phyloP scores from a whole-genome alignment of 2,113 vertebrate genomes.

The Bufo gargarizans region DNA sequence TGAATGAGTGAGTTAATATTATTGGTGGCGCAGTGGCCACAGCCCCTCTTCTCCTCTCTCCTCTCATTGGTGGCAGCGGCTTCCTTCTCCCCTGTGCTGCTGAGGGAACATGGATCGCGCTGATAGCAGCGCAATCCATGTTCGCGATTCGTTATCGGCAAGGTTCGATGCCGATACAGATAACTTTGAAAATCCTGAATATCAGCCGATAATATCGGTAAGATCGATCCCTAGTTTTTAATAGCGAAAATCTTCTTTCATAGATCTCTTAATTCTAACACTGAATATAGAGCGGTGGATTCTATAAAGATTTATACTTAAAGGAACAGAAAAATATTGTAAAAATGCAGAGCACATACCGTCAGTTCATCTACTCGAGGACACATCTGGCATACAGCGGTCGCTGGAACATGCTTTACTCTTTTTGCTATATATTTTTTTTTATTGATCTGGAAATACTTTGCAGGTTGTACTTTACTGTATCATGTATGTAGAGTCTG shows the following conservation, averaged over 20 bases:
- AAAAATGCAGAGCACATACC: not conserved
- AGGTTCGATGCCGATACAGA: no score
- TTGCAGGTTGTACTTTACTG: slow-evolving; percentile 39
- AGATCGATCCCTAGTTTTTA: no score
- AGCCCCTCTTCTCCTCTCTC: no score
- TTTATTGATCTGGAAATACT: not conserved
- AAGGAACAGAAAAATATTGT: not conserved
- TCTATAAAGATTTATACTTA: not conserved
- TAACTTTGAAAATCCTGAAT: no score
- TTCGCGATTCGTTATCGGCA: no score
- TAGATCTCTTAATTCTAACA: not conserved
- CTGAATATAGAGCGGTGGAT: not conserved
- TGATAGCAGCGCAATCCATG: no score
- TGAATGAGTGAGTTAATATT: no score
- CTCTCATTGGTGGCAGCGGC: no score
- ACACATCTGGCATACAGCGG: slow-evolving; percentile 31
- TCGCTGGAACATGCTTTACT: not conserved
- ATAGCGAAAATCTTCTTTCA: not conserved
- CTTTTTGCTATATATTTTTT: not conserved
- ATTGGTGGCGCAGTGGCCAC: no score
- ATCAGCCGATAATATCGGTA: no score
- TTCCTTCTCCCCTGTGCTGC: no score
- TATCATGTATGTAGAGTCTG: not conserved
- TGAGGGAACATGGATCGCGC: no score
- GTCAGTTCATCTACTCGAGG: not conserved